Evolutionary conservation across 2,113 vertebrate species (phyloP).

Genomic region (Falco punctatus): DNA sequence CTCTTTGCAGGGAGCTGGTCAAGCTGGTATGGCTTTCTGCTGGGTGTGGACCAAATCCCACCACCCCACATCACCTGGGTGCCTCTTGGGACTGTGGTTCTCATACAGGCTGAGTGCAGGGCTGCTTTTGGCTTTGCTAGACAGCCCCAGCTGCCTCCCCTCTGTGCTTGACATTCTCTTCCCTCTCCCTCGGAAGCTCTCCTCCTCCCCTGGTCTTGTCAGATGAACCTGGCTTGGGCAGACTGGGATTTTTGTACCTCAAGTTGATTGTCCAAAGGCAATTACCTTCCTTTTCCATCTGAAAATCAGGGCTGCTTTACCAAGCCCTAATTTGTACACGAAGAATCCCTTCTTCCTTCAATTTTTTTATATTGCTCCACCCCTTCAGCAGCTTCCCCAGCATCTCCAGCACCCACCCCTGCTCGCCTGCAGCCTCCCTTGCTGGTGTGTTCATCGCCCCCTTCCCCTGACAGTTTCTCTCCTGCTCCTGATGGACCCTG

Average conservation of each 20-base stretch:
- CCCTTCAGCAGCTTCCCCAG: conserved; percentile 24
- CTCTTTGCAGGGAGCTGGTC: background rate
- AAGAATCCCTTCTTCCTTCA: background rate
- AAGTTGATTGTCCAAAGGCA: background rate
- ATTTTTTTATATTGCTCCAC: background rate
- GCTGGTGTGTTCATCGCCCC: background rate
- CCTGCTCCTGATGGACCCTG: background rate
- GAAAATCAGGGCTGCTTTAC: background rate
- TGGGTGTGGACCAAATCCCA: background rate
- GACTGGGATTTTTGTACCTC: background rate
- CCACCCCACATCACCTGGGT: fast-evolving
- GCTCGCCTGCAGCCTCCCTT: background rate
- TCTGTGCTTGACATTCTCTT: too few species aligned
- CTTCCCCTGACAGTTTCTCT: conserved; percentile 19
- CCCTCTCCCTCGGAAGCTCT: background rate
- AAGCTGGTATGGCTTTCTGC: background rate
- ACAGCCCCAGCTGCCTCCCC: background rate
- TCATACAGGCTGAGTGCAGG: background rate
- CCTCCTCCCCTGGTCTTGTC: background rate
- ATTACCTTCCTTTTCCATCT: background rate
- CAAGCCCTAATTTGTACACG: background rate
- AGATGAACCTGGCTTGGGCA: background rate
- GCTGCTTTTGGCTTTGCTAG: background rate
- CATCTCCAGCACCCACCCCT: conserved; percentile 16
- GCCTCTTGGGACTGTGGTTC: background rate